Percentiles rank a stretch among this genome's conserved stretches.
Evolutionary conservation across 2,797 vertebrate species (phyloP).

Genomic region (Platalea minor): DNA sequence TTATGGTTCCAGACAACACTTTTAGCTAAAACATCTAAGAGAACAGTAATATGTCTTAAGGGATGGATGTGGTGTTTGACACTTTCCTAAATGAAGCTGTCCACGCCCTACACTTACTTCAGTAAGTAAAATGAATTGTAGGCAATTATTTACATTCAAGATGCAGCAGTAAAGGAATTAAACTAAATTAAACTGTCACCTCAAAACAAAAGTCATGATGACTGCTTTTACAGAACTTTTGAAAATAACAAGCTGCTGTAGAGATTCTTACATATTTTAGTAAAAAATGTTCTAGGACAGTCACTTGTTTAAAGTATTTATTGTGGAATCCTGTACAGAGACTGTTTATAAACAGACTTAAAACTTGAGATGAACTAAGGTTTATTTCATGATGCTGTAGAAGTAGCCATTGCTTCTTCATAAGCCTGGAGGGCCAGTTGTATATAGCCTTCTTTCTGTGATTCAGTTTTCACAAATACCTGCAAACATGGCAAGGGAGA

Average conservation of each 20-base stretch:
- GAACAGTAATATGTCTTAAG: neutral
- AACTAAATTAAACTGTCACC: accelerated
- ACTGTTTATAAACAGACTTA: neutral
- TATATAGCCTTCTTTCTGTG: constrained; percentile 85
- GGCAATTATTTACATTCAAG: neutral
- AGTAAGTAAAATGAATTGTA: neutral
- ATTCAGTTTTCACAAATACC: constrained; percentile 88
- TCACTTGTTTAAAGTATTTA: neutral
- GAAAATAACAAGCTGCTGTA: neutral
- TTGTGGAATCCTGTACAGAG: constrained; percentile 14
- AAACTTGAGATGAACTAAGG: neutral
- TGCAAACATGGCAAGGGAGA: constrained; percentile 32
- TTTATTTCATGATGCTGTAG: constrained; percentile 67
- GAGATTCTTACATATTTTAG: neutral
- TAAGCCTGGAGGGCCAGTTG: constrained; percentile 88
- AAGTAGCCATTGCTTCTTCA: constrained; percentile 74
- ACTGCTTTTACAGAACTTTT: neutral
- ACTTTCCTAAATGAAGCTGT: neutral
- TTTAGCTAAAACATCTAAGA: neutral
- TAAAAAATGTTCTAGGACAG: neutral
- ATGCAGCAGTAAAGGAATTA: neutral
- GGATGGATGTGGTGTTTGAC: accelerated
- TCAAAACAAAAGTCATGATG: neutral
- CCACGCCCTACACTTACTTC: neutral
- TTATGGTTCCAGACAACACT: neutral